Evolutionary conservation across 2,797 vertebrate genomes (phyloP).

Genomic region (Balearica regulorum): DNA sequence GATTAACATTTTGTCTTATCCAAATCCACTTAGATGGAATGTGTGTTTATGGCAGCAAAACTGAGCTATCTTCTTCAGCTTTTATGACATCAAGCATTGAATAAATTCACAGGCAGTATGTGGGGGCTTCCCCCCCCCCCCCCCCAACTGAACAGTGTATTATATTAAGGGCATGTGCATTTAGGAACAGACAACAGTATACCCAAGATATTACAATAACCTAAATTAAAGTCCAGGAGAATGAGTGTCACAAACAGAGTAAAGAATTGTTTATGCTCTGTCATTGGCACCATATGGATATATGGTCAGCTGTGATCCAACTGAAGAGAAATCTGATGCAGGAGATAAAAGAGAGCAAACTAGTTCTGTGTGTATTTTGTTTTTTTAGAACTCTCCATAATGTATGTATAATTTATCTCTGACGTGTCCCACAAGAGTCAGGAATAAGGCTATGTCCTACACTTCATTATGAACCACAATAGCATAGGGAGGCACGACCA

Average conservation of each 20-base stretch:
- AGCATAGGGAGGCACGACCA: not conserved
- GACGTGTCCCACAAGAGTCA: not conserved
- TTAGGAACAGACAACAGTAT: not conserved
- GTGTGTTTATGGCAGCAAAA: not conserved
- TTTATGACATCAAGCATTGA: not conserved
- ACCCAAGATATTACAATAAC: not conserved
- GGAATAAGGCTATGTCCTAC: constrained; percentile 2
- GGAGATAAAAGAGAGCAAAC: constrained; percentile 5
- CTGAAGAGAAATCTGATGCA: not conserved
- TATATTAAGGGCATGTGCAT: not conserved
- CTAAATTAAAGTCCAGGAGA: not conserved
- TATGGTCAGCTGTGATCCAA: not conserved
- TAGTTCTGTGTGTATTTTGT: not conserved
- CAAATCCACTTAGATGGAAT: not conserved
- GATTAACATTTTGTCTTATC: not conserved
- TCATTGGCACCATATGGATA: not conserved
- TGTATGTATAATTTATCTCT: not conserved
- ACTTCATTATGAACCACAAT: not conserved
- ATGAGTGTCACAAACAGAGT: not conserved
- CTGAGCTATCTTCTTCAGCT: not conserved
- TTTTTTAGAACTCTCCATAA: not conserved
- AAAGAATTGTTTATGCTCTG: not conserved
- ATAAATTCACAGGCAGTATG: not conserved
- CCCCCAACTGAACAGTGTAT: not conserved
- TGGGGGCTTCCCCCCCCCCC: not conserved